Base-by-base conservation (phyloP, 2,113 vertebrate species). In the Syngnathus floridae region DNA sequence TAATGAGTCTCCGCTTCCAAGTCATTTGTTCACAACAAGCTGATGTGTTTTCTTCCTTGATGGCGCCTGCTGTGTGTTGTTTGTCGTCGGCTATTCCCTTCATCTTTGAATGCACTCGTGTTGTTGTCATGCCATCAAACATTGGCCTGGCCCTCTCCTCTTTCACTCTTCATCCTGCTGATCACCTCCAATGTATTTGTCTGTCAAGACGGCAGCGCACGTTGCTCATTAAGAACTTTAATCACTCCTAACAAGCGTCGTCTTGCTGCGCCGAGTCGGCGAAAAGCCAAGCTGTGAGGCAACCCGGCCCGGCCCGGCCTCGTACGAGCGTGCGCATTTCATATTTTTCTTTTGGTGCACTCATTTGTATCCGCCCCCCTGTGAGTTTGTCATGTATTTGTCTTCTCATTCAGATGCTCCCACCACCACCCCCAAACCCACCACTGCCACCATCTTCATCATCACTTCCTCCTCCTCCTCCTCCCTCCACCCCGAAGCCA, bases 321-420 rank as follows among this genome's bases (percentile, higher is more conserved):
- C 26, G 26, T 31, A 31, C 26, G 14, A 13, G 12, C 49, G 37
- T 77, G 75, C 2, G 63, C 73, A 60, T 67, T 78, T 81, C 80
- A 75, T 79, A 58, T 77, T 66, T 76, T 71, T 76, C 58, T 48
- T 60, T 82, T 82, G 7, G 78, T 84, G 35, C 81, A 66, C 76
- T 86, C 83, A 86, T 90, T 82, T 79, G 62, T 81, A 72, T 51
- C 65, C 58, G 26, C 54, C 73, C 46, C 48, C 62, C 19, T 74
- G 69, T 86, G 83, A 90, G 83, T 91, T 80, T 91, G 82, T 88
- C 82, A 75, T 88, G 82, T 87, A 79, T 86, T 79, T 90, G 86
- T 91, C 85, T 86, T 86, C 70, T 85, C 90, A 90, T 88, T 77
- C 88, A 92, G 91, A 92, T 91, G 90, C 90, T 80, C 90, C 80